Evolutionary conservation across 2,113 vertebrate genomes (phyloP), one percentile per base, ranked within the genome.

Genomic region (Bos indicus): DNA sequence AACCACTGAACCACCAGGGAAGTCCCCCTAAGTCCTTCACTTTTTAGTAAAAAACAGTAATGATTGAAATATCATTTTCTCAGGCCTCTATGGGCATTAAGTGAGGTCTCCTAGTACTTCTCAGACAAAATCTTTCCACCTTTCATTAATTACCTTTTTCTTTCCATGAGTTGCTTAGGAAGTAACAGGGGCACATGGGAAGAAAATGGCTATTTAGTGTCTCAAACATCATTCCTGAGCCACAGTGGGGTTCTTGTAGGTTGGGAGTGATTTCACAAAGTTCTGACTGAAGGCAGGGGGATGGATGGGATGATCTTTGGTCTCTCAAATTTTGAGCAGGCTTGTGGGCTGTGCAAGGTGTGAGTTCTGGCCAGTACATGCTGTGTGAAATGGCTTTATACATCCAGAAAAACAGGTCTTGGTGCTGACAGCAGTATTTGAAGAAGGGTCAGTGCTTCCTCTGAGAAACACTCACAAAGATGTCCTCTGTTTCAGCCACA

Each of bases 401-500:
- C 17, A 57, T 10, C 21, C 30, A 77, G 33, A 36, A n/a, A 62
- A 74, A 30, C 30, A 86, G n/a, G 46, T 80, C 48, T 84, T 77
- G 33, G 51, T 91, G 36, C 86, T 83, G 81, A 94, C 56, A 87
- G 23, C n/a, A 71, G 88, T 59, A 62, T 94, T 82, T 46, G 64
- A 94, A 94, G 88, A 62, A 77, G 64, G 48, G 36, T 48, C 36
- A 48, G 33, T 88, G 85, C 26, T 67, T 96, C 33, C 17, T 54
- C 54, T 95, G 90, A 96, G 86, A 97, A 91, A 86, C 71, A 82
- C 26, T 43, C 88, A 96, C 96, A 97, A 93, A 97, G 88, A 97
- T 94, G 54, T 84, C 94, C 60, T 97, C 90, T 95, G 80, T 96
- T 96, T 97, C 62, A 46, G 82, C 71, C 82, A 95, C 77, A 96